These are phyloP conservation scores for Cyphomyrus plagiostoma DNA, from an alignment of 2,113 vertebrate species.

Conservation along the genomic window DNA sequence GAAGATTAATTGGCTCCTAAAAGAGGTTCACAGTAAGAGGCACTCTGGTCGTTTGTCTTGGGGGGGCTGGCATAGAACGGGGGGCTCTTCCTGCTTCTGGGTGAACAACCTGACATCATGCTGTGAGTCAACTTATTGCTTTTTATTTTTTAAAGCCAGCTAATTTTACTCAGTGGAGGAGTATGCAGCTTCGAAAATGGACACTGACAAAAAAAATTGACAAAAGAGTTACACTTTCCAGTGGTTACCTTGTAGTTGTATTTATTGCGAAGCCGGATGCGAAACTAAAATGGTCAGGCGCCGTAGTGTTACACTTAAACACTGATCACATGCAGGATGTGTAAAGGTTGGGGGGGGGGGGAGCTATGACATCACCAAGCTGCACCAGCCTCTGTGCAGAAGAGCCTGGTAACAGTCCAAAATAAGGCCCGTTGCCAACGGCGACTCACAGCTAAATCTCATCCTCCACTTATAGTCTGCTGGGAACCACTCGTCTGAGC, in stretches of 20 bases:
- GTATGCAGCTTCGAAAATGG: neutral
- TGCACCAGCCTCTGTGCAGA: neutral
- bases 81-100: neutral
- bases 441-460: neutral
- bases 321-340: neutral
- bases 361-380: neutral
- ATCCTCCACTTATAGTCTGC: neutral
- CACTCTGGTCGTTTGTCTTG: neutral
- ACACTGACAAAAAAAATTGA: neutral
- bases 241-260: neutral
- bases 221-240: neutral
- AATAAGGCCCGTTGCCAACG: neutral
- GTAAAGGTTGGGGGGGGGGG: neutral
- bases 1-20: slow-evolving; percentile 10
- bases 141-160: neutral
- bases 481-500: neutral
- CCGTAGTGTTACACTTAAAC: neutral
- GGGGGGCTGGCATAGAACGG: neutral
- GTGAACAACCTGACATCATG: neutral
- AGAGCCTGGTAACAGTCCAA: neutral
- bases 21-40: neutral
- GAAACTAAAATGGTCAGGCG: neutral
- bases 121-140: neutral
- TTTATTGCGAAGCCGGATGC: neutral
- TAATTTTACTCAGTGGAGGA: neutral